Evolutionary conservation across 2,888 invertebrate genomes (phyloP), one percentile per base, ranked within the genome.

Genomic region (Ochropleura plecta): DNA sequence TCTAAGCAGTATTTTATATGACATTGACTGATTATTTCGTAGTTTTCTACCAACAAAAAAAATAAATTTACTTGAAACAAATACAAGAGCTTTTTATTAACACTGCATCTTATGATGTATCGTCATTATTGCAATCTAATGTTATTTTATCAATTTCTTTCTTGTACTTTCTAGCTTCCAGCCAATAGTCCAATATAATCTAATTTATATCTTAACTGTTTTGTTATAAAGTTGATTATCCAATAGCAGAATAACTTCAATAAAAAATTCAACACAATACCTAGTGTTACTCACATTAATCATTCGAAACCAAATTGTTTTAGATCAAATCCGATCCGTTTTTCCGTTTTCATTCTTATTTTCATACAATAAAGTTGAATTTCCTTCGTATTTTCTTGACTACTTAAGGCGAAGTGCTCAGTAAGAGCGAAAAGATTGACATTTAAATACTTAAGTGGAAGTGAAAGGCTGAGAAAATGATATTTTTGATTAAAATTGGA

Each of bases 401-500:
- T 69, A 88, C 84, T 94, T 93, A 93, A 95, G 92, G 92, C 90
- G 88, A 90, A 90, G 92, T 83, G 89, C 85, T 85, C 81, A 76
- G 88, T 87, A 88, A 91, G 88, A 91, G 89, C 87, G 87, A 90
- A 91, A 91, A 96, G 96, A 96, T 96, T 96, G 96, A 96, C 96
- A 96, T 96, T 96, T 96, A 96, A 96, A 96, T 96, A 93, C 92
- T 94, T 95, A 95, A 95, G 94, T 95, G 95, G 96, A 96, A 95
- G 96, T 95, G 96, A 96, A 96, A 96, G 94, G 94, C 92, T 92
- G 92, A 92, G 93, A 93, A 93, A 93, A 93, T 92, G 93, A 94
- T 95, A 95, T 96, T 96, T 96, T 96, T 95, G 95, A 96, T 96
- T 96, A 96, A 96, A 96, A 96, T 96, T 96, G 95, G 94, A 96